phyloP scores from a whole-genome alignment of 1,140 invertebrate species.

The Brachionus plicatilis region DNA sequence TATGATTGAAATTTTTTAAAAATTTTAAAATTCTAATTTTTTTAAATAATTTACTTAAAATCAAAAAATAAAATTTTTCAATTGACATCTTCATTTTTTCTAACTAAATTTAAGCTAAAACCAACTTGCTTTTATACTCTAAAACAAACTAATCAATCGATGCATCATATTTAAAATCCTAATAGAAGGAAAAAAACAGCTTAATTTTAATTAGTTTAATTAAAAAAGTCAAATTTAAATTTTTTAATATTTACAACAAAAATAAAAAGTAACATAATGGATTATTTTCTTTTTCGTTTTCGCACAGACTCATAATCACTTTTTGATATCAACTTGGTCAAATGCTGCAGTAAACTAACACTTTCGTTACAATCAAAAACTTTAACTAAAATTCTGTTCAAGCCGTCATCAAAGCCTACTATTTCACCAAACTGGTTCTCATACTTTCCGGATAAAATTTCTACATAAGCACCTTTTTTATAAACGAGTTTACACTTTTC shows the following conservation, averaged over 20 bases:
- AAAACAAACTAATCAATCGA: not conserved
- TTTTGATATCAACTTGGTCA: conserved; percentile 12
- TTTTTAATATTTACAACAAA: not conserved
- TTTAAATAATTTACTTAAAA: not conserved
- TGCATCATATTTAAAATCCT: not conserved
- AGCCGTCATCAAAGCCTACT: conserved; percentile 21
- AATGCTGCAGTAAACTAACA: conserved; percentile 18
- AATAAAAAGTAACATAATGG: not conserved
- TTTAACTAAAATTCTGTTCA: conserved; percentile 33
- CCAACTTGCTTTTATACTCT: not conserved
- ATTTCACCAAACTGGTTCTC: not conserved
- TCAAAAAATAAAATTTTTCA: not conserved
- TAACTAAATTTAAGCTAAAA: not conserved
- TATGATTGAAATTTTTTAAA: not conserved
- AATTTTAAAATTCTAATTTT: not conserved
- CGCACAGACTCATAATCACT: conserved; percentile 28
- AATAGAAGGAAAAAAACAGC: not conserved
- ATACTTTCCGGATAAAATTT: conserved; percentile 63
- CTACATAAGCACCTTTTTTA: conserved; percentile 62
- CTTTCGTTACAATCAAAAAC: not conserved
- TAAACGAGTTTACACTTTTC: conserved; percentile 57
- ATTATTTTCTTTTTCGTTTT: not conserved
- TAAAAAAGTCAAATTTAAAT: not conserved
- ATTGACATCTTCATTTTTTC: not conserved
- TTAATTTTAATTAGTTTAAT: not conserved